phyloP scores from a whole-genome alignment of 2,797 vertebrate species.

The Merluccius polli region DNA sequence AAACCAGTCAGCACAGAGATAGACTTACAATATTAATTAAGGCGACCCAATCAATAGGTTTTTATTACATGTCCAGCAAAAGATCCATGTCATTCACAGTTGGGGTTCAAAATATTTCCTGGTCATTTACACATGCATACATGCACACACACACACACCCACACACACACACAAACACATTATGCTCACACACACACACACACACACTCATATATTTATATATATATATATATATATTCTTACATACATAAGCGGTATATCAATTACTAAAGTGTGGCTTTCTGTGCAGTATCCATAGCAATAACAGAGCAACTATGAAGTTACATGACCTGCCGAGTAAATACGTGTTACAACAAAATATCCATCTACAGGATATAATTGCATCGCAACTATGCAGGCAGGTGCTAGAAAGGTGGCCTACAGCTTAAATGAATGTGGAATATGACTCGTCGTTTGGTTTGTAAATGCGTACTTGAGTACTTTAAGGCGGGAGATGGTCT shows the following conservation, averaged over 20 bases:
- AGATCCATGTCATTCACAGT: slow-evolving; percentile 68
- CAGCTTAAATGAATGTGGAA: slow-evolving; percentile 18
- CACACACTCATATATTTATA: background rate
- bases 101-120: slow-evolving; percentile 56
- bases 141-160: background rate
- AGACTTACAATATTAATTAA: slow-evolving; percentile 25
- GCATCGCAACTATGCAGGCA: slow-evolving; percentile 33
- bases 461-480: slow-evolving; percentile 5
- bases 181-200: too few relatives aligned
- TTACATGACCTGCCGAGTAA: slow-evolving; percentile 31
- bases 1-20: slow-evolving; percentile 4
- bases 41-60: slow-evolving; percentile 71
- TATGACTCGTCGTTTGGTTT: slow-evolving; percentile 10
- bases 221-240: slow-evolving; percentile 25
- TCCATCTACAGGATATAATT: slow-evolving; percentile 28
- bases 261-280: slow-evolving; percentile 39
- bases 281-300: slow-evolving; percentile 4
- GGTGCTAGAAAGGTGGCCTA: slow-evolving; percentile 31
- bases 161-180: background rate
- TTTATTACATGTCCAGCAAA: slow-evolving; percentile 68
- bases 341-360: slow-evolving; percentile 39
- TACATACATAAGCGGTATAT: slow-evolving; percentile 42
- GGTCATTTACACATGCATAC: slow-evolving; percentile 29
- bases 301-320: slow-evolving; percentile 4
- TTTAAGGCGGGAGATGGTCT: slow-evolving; percentile 7